A percentile compares a stretch with the other conserved stretches of the same genome.
Conservation (phyloP, 2,797 vertebrate species). For the Acrossocheilus fasciatus region DNA sequence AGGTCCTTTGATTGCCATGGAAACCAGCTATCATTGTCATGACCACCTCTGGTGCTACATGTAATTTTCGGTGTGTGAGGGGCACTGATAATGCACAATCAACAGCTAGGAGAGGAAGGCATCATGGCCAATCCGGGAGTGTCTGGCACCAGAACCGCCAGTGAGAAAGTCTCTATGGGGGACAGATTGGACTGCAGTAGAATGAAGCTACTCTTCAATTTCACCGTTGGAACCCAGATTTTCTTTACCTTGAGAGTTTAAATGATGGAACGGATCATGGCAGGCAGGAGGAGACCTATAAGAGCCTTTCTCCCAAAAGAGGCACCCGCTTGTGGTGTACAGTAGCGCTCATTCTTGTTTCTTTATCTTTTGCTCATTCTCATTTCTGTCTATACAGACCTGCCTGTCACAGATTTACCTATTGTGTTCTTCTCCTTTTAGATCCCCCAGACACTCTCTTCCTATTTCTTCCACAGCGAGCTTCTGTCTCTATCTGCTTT, state of each 20-base stretch:
- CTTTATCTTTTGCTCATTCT: constrained; percentile 27
- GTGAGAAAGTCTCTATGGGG: constrained; percentile 51
- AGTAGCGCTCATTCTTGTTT: background rate
- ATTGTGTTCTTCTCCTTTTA: constrained; percentile 46
- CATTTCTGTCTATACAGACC: background rate
- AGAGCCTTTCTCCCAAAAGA: constrained; percentile 35
- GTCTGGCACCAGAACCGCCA: constrained; percentile 57
- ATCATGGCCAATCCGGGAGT: constrained; percentile 71
- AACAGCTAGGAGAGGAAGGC: constrained; percentile 80
- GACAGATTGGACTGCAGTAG: constrained; percentile 48
- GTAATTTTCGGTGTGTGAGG: constrained; percentile 84
- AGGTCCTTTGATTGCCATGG: constrained; percentile 85
- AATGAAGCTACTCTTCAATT: constrained; percentile 53
- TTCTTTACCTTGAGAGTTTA: constrained; percentile 40
- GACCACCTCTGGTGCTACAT: constrained; percentile 81
- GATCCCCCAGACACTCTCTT: constrained; percentile 38
- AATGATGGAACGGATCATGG: constrained; percentile 39
- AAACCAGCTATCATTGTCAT: constrained; percentile 83
- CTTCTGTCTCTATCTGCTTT: constrained; percentile 36
- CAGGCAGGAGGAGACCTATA: constrained; percentile 23
- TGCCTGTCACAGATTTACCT: constrained; percentile 50
- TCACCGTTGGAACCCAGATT: constrained; percentile 41
- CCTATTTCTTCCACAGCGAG: constrained; percentile 9
- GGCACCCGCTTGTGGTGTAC: constrained; percentile 30
- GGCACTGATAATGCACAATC: constrained; percentile 87